Base-by-base conservation (phyloP, 2,888 invertebrate genomes). In the Pterobdella sp. region DNA sequence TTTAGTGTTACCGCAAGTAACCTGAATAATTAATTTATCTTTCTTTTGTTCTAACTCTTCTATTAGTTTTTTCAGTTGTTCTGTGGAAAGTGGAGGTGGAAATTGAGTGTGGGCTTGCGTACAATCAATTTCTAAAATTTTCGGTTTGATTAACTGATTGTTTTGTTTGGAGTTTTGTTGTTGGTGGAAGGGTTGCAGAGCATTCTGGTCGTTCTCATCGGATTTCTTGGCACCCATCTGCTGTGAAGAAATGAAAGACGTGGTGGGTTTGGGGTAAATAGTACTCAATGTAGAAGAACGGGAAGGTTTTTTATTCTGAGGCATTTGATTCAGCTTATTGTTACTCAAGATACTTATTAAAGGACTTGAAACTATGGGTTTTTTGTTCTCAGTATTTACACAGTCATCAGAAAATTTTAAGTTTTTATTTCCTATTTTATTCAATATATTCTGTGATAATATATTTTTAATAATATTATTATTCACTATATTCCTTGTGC, bases 1-100 rank as follows among this genome's bases (percentile, higher is more conserved):
- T 42, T 78, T 78, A 77, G 83, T 83, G 4, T 78, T 76, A 31
- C 83, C 83, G 72, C 83, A 84, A 74, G 83, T 81, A 31, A 84
- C 81, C 74, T 82, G 81, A 60, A 84, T 76, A 14, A 81, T 49
- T 49, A 74, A 68, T 37, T 68, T 73, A 14, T 64, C 73, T 18
- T 36, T 22, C 3, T 56, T 26, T 56, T 56, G 60, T n/a, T 56
- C 10, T 22, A 56, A 26, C 60, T 56, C n/a, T 3, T 7, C n/a
- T 3, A 56, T 4, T 3, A 56, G 60, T n/a, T 18, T 18, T 56
- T 22, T 18, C 4, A 56, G 60, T 3, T 18, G n/a, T 22, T 56
- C n/a, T 14, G 18, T n/a, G 14, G 60, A 22, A 56, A 56, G 60
- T 3, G n/a, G n/a, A 26, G 4, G 18, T 4, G 60, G 60, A 14